Base-by-base conservation (phyloP, 2,797 vertebrate species). In the Danio choprae region DNA sequence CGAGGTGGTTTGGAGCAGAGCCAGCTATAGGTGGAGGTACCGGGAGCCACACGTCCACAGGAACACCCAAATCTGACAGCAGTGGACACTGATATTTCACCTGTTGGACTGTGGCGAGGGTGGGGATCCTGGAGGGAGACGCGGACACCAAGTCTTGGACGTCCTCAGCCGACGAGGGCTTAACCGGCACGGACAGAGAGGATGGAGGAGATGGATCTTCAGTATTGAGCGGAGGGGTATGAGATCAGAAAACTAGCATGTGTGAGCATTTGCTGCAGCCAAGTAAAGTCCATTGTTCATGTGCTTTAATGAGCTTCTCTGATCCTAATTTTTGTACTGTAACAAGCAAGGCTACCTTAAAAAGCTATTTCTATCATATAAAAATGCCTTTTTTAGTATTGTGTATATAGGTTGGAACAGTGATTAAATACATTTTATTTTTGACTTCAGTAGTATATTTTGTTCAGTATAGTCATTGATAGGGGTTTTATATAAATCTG, bases 241-340 rank as follows among this genome's bases (percentile, higher is more conserved):
- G 50, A 29, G 73, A 76, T 56, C 22, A 53, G 67, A 71, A 51
- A 51, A 67, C 58, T 46, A 55, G 53, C 59, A 79, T 79, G 73
- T 59, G 78, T 43, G 65, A 48, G 55, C 4, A 63, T 77, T 65
- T 79, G 72, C 84, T 76, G 84, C 84, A 79, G 81, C 64, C 65
- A 38, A 75, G 77, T 46, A 53, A 50, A 59, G 55, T 64, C 75
- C 36, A 69, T 87, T 87, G 78, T 84, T 84, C 68, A 41, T 68
- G 53, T 63, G 67, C 64, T 82, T 29, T 70, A 4, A 6, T 18
- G 55, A 29, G 50, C 38, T 72, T 22, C 29, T 74, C 22, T 56
- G 18, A 63, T 53, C 29, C 56, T 69, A 4, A 16, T 48, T 79
- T 16, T 29, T 58, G 15, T 29, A 18, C 7, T 59, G 29, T 38